Evolutionary conservation across 2,888 invertebrate species (phyloP).

Genomic region (Patella ulyssiponensis): DNA sequence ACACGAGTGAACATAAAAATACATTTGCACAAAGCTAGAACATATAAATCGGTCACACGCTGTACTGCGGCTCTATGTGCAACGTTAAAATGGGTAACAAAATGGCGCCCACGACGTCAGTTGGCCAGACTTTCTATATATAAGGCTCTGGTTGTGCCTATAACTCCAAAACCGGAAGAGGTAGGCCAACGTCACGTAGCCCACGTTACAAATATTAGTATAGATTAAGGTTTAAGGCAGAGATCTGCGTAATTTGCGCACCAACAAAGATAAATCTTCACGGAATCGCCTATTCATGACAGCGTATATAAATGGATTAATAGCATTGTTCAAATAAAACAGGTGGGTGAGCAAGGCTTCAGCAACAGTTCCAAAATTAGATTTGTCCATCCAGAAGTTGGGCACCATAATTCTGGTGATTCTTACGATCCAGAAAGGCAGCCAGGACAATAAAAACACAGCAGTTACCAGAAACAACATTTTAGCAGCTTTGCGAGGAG

Average conservation of each 20-base stretch:
- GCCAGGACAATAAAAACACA: conserved; percentile 45
- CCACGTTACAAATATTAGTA: no score
- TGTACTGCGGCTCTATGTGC: no score
- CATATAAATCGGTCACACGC: no score
- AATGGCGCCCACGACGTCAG: no score
- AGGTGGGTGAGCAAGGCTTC: conserved; percentile 37
- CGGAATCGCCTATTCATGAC: conserved; percentile 42
- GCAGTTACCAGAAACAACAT: conserved; percentile 46
- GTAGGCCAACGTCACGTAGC: no score
- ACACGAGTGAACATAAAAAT: no score
- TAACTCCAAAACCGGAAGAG: no score
- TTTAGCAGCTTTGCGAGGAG: conserved; percentile 44
- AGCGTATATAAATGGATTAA: conserved; percentile 46
- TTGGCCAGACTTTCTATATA: no score
- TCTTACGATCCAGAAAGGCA: conserved; percentile 42
- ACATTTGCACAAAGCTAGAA: no score
- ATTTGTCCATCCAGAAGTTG: conserved; percentile 16
- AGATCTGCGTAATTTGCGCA: conserved; percentile 12
- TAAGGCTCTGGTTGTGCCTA: no score
- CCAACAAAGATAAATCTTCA: conserved; percentile 30
- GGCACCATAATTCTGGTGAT: conserved; percentile 22
- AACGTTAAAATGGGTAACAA: no score
- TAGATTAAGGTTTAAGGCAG: no score
- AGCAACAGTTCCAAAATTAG: conserved; percentile 11
- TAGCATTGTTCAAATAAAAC: conserved; percentile 45